These are phyloP conservation scores for Odontamblyopus lacepedii DNA, from an alignment of 2,797 vertebrate genomes.

Conservation along the genomic window DNA sequence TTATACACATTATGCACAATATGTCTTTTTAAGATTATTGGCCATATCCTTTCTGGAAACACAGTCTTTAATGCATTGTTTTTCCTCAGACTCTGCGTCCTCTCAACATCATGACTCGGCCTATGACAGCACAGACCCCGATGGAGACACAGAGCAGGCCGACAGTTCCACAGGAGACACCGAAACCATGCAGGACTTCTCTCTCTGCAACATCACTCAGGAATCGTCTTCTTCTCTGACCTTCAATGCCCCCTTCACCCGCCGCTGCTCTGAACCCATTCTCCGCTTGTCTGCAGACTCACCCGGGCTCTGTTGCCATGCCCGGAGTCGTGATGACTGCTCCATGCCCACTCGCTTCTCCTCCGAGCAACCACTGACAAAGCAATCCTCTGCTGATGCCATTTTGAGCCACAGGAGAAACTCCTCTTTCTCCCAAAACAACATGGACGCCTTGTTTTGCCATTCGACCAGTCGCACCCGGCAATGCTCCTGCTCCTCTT, in stretches of 20 bases:
- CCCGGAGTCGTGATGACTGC: conserved; percentile 87
- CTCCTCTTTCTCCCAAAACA: conserved; percentile 59
- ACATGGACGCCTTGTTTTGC: conserved; percentile 41
- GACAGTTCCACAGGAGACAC: conserved; percentile 7
- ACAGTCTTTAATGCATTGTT: neutral
- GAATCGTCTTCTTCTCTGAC: conserved; percentile 17
- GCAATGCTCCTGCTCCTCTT: conserved; percentile 77
- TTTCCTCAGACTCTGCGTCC: conserved; percentile 78
- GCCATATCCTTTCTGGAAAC: neutral
- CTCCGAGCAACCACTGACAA: conserved; percentile 70
- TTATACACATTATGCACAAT: too few relatives aligned
- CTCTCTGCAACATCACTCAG: conserved; percentile 30
- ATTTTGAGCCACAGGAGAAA: conserved; percentile 51
- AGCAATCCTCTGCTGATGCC: conserved; percentile 79
- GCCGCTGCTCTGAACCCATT: conserved; percentile 90
- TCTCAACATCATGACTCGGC: conserved; percentile 90
- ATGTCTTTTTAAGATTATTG: neutral
- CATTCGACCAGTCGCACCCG: conserved; percentile 29
- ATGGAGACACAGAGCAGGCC: conserved; percentile 65
- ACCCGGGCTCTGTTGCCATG: conserved; percentile 68
- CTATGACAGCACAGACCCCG: conserved; percentile 91
- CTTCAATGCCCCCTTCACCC: conserved; percentile 57
- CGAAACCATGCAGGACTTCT: conserved; percentile 4
- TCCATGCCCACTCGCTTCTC: conserved; percentile 56
- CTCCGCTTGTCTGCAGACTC: conserved; percentile 61